These are phyloP conservation scores for Nothoprocta perdicaria DNA, from an alignment of 2,113 vertebrate species.

Conservation along the genomic window DNA sequence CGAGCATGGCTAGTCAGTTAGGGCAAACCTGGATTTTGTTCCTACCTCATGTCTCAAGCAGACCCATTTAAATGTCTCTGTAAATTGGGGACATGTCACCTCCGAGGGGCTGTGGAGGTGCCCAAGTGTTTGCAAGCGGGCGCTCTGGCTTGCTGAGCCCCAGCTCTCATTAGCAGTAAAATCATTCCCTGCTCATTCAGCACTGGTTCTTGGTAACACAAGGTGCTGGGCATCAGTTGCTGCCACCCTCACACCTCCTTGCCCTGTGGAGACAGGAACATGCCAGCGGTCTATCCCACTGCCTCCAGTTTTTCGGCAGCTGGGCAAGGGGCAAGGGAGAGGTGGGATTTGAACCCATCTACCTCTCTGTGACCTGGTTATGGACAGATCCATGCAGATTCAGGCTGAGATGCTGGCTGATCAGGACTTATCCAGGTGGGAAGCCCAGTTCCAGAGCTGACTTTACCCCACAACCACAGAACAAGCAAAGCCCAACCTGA, in stretches of 20 bases:
- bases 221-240: not conserved
- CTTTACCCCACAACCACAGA: not conserved
- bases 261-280: not conserved
- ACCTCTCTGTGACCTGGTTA: not conserved
- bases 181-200: not conserved
- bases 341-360: not conserved
- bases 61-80: not conserved
- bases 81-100: not conserved
- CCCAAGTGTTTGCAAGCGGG: not conserved
- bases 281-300: not conserved
- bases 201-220: not conserved
- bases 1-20: not conserved
- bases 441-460: not conserved
- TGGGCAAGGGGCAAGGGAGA: not conserved
- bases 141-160: not conserved
- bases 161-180: not conserved
- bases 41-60: not conserved
- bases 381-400: fast-evolving
- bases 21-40: not conserved
- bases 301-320: not conserved
- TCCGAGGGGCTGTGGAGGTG: not conserved
- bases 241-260: not conserved
- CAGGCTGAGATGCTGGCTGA: not conserved
- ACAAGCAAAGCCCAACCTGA: not conserved
- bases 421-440: not conserved